Conservation (phyloP, 2,888 invertebrate genomes). For the Micoletzkya japonica region DNA sequence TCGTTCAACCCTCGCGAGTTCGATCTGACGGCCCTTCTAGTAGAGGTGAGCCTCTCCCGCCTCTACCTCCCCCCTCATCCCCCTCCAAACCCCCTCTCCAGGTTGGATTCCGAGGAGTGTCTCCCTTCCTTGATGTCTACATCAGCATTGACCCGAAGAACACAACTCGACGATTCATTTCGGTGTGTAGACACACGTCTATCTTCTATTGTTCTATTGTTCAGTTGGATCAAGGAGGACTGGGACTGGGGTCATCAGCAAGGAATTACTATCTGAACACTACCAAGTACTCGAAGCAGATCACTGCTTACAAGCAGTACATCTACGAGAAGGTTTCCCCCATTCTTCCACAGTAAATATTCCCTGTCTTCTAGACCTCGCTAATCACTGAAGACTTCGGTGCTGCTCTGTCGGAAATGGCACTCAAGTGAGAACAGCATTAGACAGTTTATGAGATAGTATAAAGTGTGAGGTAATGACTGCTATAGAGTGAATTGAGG, state of each 20-base stretch:
- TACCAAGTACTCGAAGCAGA: constrained; percentile 59
- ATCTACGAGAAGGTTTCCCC: constrained; percentile 42
- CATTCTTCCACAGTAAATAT: not conserved
- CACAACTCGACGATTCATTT: constrained; percentile 48
- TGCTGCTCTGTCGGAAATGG: constrained; percentile 18
- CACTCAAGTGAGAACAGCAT: constrained; percentile 8
- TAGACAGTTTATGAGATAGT: not conserved
- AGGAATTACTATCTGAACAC: constrained; percentile 61
- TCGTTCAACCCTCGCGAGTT: constrained; percentile 44
- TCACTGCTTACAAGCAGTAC: constrained; percentile 57
- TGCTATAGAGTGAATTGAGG: constrained; percentile 10
- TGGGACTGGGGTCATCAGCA: constrained; percentile 60
- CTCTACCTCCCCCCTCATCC: not conserved
- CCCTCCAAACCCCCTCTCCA: not conserved
- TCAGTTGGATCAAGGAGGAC: constrained; percentile 59
- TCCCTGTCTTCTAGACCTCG: not conserved
- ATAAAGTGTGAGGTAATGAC: not conserved
- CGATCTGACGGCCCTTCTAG: constrained; percentile 50
- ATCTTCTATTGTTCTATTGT: constrained; percentile 26
- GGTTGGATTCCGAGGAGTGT: constrained; percentile 43
- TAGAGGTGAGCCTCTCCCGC: constrained; percentile 37
- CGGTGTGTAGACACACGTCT: constrained; percentile 29
- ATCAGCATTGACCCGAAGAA: constrained; percentile 61
- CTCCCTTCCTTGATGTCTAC: constrained; percentile 61
- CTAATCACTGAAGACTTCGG: constrained; percentile 26